Base-by-base conservation (phyloP, 2,797 vertebrate species). In the Pterois miles region DNA sequence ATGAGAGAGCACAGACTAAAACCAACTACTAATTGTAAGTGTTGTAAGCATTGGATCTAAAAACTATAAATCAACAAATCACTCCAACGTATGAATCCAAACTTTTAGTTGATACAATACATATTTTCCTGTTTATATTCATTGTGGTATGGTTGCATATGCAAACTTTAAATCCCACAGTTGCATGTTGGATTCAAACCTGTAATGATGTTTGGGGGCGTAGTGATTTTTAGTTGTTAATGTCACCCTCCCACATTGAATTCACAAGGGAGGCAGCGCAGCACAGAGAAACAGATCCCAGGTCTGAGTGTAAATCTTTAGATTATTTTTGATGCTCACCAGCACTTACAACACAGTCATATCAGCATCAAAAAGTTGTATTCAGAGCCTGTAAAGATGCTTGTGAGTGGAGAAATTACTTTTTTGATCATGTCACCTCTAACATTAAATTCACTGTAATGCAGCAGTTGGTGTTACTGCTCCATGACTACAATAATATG, bases 191-290 rank as follows among this genome's bases (percentile, higher is more conserved):
- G 54, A 33, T 60, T 50, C n/a, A 74, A 34, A 52, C 38, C 27
- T 48, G 29, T 18, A 65, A 53, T 65, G 54, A 25, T 58, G 57
- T 68, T 68, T 18, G 65, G 31, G 14, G 40, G 36, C 16, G 65
- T 38, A 20, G 33, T 65, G 73, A 73, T 62, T 69, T 80, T 57
- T 66, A 71, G 71, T 70, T 67, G 73, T 64, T 48, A 71, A 80
- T 89, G 78, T 76, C 84, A 76, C 68, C 78, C 70, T 62, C 87
- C 85, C 67, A 87, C 85, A 54, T 20, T 52, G 34, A 74, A 83
- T 69, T 62, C 76, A 36, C 71, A 69, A 57, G 69, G 48, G 67
- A 82, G 72, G 34, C 71, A 48, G 65, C 3, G 8, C 57, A 65
- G 74, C 4, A n/a, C 22, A 38, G 68, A 33, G 20, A 67, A 12